Percentiles rank a stretch among this genome's conserved stretches.
phyloP scores from a whole-genome alignment of 2,888 invertebrate species.

The Hydropsyche betteni region DNA sequence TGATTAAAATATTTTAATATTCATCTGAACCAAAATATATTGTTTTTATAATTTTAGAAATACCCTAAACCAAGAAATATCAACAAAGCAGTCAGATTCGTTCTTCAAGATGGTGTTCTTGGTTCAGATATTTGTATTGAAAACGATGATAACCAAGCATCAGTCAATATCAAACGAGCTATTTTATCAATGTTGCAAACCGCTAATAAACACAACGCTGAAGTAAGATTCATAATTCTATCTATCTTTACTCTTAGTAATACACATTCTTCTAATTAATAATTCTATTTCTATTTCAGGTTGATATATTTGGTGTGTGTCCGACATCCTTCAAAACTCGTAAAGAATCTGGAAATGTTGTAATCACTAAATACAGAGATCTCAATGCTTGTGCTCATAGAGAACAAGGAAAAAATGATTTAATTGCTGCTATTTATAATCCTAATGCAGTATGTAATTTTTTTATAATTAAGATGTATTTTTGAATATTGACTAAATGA shows the following conservation, averaged over 20 bases:
- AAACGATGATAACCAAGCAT: slow-evolving; percentile 76
- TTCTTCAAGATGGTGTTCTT: slow-evolving; percentile 79
- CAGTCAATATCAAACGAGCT: slow-evolving; percentile 90
- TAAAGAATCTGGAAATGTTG: slow-evolving; percentile 63
- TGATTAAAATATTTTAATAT: not conserved
- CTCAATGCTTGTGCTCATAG: slow-evolving; percentile 78
- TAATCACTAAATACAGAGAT: slow-evolving; percentile 74
- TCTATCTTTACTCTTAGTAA: not conserved
- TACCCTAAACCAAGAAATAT: slow-evolving; percentile 67
- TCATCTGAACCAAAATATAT: not conserved
- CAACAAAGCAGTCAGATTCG: slow-evolving; percentile 79
- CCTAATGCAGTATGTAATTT: slow-evolving; percentile 63
- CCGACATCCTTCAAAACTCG: slow-evolving; percentile 75
- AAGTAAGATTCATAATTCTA: slow-evolving; percentile 55
- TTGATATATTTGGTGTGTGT: slow-evolving; percentile 86
- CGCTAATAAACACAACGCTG: slow-evolving; percentile 63
- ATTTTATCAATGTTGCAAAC: slow-evolving; percentile 84
- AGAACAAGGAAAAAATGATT: slow-evolving; percentile 72
- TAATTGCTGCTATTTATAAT: slow-evolving; percentile 65
- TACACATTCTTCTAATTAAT: not conserved
- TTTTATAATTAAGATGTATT: not conserved
- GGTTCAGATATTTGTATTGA: slow-evolving; percentile 81
- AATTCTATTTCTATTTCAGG: slow-evolving; percentile 55
- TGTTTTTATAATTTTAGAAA: slow-evolving; percentile 56
- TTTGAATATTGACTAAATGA: not conserved